Percentiles rank a stretch among this genome's conserved stretches.
Evolutionary conservation across 2,888 invertebrate species (phyloP).

Genomic region (Herminia tarsipennalis): DNA sequence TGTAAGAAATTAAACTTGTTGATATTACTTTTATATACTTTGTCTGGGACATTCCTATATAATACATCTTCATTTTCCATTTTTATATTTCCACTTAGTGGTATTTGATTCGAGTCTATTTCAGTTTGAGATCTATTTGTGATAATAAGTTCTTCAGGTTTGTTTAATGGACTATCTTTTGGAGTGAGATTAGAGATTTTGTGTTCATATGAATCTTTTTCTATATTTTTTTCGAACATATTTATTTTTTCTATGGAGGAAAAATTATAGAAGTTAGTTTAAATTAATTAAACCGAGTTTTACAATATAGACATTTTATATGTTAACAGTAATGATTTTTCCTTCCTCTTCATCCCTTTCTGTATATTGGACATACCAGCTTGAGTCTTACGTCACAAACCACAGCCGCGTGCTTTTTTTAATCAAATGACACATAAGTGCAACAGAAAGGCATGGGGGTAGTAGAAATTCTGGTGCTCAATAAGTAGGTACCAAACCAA

Average conservation of each 20-base stretch:
- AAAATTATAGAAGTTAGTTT: constrained; percentile 1
- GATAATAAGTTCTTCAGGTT: constrained; percentile 58
- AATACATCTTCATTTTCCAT: constrained; percentile 34
- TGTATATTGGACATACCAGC: no score
- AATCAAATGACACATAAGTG: no score
- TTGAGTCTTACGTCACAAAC: no score
- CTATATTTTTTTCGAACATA: constrained; percentile 77
- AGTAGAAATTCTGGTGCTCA: no score
- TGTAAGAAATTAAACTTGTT: constrained; percentile 77
- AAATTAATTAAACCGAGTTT: not conserved
- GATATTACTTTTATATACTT: constrained; percentile 71
- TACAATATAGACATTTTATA: no score
- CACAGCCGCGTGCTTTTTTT: no score
- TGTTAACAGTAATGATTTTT: no score
- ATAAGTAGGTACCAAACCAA: no score
- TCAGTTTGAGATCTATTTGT: constrained; percentile 50
- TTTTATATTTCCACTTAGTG: constrained; percentile 32
- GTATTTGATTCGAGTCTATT: constrained; percentile 44
- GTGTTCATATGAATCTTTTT: constrained; percentile 64
- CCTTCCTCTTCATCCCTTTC: no score
- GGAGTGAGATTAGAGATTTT: constrained; percentile 70
- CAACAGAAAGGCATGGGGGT: no score
- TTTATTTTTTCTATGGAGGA: constrained; percentile 75
- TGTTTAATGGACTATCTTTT: constrained; percentile 65
- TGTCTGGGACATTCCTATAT: constrained; percentile 56